Evolutionary conservation across 2,797 vertebrate species (phyloP).

Genomic region (Chanos chanos): DNA sequence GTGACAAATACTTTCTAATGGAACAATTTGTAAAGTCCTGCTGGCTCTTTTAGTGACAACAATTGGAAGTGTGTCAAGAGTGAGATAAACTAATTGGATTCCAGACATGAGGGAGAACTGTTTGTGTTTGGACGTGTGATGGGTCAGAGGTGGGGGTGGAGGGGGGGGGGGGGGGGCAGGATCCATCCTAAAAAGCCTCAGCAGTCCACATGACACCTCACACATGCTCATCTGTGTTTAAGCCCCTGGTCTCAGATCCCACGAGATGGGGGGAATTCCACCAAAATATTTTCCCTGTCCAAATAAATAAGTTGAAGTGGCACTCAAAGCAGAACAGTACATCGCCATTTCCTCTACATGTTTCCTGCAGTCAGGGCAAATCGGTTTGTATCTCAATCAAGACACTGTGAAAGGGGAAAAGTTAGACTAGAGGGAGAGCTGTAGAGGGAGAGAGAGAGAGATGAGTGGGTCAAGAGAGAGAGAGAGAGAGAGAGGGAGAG

Average conservation of each 20-base stretch:
- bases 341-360: conserved; percentile 63
- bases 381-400: conserved; percentile 57
- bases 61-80: conserved; percentile 60
- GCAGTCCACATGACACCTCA: conserved; percentile 58
- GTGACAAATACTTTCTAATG: conserved; percentile 81
- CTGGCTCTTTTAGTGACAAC: conserved; percentile 63
- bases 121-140: conserved; percentile 22
- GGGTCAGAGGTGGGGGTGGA: conserved; percentile 33
- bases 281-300: conserved; percentile 35
- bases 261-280: conserved; percentile 47
- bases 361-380: conserved; percentile 60
- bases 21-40: conserved; percentile 71
- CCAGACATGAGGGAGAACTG: conserved; percentile 46
- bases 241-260: conserved; percentile 38
- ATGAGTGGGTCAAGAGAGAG: background rate
- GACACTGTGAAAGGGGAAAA: conserved; percentile 43
- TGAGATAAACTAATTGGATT: conserved; percentile 80
- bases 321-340: conserved; percentile 56
- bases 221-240: conserved; percentile 45
- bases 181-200: conserved; percentile 56
- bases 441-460: background rate
- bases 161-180: conserved; percentile 58
- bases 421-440: background rate
- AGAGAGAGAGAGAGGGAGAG: conserved; percentile 44
- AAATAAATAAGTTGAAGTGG: conserved; percentile 72